Base-by-base conservation (phyloP, 2,113 vertebrate genomes). In the Oncorhynchus kisutch region DNA sequence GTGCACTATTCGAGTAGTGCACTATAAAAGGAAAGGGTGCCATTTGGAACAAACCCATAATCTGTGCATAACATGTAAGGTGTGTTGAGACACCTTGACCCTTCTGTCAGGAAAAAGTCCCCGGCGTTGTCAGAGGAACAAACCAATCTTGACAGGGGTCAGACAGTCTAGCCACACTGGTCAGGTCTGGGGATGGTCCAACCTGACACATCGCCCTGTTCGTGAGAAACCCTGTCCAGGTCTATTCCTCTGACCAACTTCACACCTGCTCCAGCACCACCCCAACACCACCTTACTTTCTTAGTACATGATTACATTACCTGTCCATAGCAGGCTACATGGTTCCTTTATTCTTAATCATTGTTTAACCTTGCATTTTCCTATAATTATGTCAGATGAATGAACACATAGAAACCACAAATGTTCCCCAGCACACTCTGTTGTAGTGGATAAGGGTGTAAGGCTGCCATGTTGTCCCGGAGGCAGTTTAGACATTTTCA, bases 101-200 rank as follows among this genome's bases (percentile, higher is more conserved):
- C 80, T 27, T 66, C 86, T 87, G 89, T 90, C 89, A 74, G 20
- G 70, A 82, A 25, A 68, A 82, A 84, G 84, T 70, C 84, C 74
- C 22, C 5, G 54, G 77, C 77, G 66, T 48, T 7, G 54, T 77
- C 78, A 51, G 75, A 3, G 75, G 80, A 82, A 78, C 88, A 87
- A 88, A 91, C 77, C 65, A 1, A 60, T 49, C 75, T 20, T 78
- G 89, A 90, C 90, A 90, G 87, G 81, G 89, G 88, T 89, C 90
- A 85, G 86, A 81, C 76, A 73, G 75, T 57, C 70, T 68, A 14
- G 78, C 72, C 68, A 77, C 18, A 71, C 77, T 70, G 74, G 84
- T 78, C 84, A 80, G 79, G 79, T 13, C 20, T 18, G 45, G 54
- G 25, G 14, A 12, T 5, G 25, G 54, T 84, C 75, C 74, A 24